A percentile compares a stretch with the other conserved stretches of the same genome.
Evolutionary conservation across 2,113 vertebrate genomes (phyloP).

Genomic region (Candoia aspera): DNA sequence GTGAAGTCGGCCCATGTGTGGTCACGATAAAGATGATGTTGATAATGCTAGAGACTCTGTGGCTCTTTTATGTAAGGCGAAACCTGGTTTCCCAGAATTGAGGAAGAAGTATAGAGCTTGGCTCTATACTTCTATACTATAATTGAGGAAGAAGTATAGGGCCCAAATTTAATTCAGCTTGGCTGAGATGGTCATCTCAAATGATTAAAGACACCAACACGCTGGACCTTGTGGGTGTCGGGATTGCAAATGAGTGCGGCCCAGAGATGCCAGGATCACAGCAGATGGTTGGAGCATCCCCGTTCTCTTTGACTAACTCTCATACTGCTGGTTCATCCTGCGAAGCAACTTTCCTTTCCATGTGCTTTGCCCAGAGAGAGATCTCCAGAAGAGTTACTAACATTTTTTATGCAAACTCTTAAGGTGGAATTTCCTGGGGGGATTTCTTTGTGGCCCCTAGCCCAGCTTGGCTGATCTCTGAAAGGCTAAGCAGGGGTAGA

Average conservation of each 20-base stretch:
- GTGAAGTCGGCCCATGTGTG: neutral
- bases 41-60: neutral
- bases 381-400: neutral
- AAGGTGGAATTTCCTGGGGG: neutral
- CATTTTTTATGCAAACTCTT: neutral
- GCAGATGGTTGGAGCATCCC: neutral
- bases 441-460: neutral
- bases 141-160: neutral
- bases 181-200: neutral
- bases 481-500: neutral
- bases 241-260: neutral
- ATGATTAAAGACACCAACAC: neutral
- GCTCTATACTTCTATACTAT: too few relatives aligned
- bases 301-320: rapidly evolving
- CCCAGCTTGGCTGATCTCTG: neutral
- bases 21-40: neutral
- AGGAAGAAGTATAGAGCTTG: neutral
- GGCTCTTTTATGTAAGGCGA: neutral
- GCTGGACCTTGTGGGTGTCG: neutral
- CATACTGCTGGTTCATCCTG: neutral
- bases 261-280: neutral
- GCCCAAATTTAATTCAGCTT: neutral
- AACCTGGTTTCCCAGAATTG: neutral
- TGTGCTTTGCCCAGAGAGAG: neutral
- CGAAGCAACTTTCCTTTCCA: neutral